Percentiles rank a stretch among this genome's conserved stretches.
Evolutionary conservation across 1,140 invertebrate species (phyloP).

Genomic region (Lordiphosa clarofinis): DNA sequence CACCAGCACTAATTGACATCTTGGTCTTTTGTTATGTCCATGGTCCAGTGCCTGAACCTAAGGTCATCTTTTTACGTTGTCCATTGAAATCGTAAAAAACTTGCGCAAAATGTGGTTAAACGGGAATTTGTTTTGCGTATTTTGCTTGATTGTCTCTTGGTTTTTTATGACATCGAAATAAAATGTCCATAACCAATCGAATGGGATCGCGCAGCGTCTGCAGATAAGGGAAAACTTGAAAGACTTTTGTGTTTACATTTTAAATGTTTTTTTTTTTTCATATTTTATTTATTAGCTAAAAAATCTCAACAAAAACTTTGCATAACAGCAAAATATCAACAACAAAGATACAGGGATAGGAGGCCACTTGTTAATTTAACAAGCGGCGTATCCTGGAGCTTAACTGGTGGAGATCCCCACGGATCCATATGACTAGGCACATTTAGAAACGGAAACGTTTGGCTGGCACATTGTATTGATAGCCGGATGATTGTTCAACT

Average conservation of each 20-base stretch:
- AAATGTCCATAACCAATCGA: not conserved
- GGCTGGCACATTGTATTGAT: constrained; percentile 68
- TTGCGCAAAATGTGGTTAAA: too few species aligned
- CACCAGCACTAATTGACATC: too few species aligned
- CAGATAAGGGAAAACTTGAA: constrained; percentile 16
- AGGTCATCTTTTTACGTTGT: too few species aligned
- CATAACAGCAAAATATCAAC: constrained; percentile 73
- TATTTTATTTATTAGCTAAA: constrained; percentile 60
- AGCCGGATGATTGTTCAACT: constrained; percentile 37
- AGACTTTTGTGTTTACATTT: constrained; percentile 36
- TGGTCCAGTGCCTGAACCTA: too few species aligned
- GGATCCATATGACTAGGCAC: constrained; percentile 6
- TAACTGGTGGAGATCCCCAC: constrained; percentile 14
- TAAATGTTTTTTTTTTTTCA: constrained; percentile 40
- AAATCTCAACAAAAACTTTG: constrained; percentile 74
- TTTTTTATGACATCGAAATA: too few species aligned
- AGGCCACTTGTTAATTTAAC: constrained; percentile 64
- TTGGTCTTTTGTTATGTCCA: too few species aligned
- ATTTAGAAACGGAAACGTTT: constrained; percentile 73
- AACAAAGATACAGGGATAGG: constrained; percentile 33
- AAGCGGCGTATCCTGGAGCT: constrained; percentile 23
- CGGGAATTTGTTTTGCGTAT: too few species aligned
- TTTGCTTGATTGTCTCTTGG: too few species aligned
- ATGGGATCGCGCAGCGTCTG: constrained; percentile 11
- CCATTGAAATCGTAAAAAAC: too few species aligned